Conservation (phyloP, 2,113 vertebrate species). For the Vidua macroura region DNA sequence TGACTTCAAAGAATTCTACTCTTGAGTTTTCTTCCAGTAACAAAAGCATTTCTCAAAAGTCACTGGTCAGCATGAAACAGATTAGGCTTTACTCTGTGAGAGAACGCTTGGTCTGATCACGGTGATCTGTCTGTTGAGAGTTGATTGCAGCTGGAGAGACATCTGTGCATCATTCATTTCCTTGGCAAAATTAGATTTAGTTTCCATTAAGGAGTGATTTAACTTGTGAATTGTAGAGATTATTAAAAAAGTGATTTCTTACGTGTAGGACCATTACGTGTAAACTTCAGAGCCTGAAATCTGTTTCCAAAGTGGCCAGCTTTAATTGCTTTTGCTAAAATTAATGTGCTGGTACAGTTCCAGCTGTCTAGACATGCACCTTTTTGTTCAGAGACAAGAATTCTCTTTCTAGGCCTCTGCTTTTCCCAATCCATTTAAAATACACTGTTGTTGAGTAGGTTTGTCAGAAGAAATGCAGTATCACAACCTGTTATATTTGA, state of each 20-base stretch:
- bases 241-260: neutral
- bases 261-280: neutral
- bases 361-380: constrained; percentile 10
- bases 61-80: neutral
- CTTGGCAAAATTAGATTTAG: neutral
- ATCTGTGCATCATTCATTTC: neutral
- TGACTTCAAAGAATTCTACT: neutral
- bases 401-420: neutral
- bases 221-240: neutral
- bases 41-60: neutral
- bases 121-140: neutral
- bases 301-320: neutral
- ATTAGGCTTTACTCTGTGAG: neutral
- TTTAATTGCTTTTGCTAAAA: constrained; percentile 2
- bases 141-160: neutral
- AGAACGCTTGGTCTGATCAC: neutral
- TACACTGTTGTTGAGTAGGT: neutral
- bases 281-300: neutral
- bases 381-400: neutral
- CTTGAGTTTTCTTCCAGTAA: neutral
- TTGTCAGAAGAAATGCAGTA: neutral
- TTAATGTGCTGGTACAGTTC: neutral
- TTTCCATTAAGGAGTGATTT: constrained; percentile 9
- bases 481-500: neutral
- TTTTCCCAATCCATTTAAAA: neutral